phyloP scores from a whole-genome alignment of 2,797 vertebrate species.

The Sebastes diaconus region DNA sequence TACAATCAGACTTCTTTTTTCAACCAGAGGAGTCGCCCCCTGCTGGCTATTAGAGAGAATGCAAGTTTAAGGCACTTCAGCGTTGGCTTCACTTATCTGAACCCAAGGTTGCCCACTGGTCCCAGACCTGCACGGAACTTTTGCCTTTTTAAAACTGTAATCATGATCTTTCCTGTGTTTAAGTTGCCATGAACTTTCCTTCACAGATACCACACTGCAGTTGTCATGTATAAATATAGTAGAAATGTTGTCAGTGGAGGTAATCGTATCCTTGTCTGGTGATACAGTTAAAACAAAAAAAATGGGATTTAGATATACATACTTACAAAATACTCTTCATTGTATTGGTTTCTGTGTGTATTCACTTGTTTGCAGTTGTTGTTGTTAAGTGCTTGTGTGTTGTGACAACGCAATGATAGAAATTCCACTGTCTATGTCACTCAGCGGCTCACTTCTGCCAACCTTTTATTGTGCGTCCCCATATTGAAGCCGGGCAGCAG shows the following conservation, averaged over 20 bases:
- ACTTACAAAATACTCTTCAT: neutral
- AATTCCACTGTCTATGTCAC: neutral
- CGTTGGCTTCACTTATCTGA: too few relatives aligned
- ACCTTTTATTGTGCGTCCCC: neutral
- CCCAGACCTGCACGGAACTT: rapidly evolving
- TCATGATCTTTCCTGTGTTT: neutral
- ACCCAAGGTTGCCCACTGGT: too few relatives aligned
- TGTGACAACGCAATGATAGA: neutral
- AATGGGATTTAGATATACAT: neutral
- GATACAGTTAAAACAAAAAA: neutral
- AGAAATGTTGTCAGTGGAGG: neutral
- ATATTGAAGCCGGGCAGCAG: slow-evolving; percentile 4
- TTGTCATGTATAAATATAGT: neutral
- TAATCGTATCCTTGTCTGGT: too few relatives aligned
- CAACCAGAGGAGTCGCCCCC: too few relatives aligned
- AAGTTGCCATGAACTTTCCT: neutral
- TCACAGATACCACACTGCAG: neutral
- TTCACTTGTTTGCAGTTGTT: neutral
- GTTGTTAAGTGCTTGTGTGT: too few relatives aligned
- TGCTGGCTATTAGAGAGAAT: too few relatives aligned
- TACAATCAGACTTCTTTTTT: too few relatives aligned
- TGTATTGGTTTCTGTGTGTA: neutral
- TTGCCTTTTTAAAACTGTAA: neutral
- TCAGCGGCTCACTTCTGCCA: neutral
- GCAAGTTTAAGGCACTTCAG: too few relatives aligned